phyloP scores from a whole-genome alignment of 2,113 vertebrate genomes.

The Shinisaurus crocodilurus region DNA sequence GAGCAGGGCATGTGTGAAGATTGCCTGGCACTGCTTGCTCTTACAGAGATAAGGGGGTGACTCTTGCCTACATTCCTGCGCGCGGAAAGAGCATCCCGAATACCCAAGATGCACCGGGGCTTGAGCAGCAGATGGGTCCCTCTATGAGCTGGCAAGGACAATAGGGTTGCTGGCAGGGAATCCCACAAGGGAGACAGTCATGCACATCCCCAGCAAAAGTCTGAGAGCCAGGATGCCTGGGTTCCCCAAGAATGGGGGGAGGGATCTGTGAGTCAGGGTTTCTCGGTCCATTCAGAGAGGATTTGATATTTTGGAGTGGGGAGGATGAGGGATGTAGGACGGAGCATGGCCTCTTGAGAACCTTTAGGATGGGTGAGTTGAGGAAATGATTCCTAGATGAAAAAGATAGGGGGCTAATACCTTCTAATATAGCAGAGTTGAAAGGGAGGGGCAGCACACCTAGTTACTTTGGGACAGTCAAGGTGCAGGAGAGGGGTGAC shows the following conservation, averaged over 20 bases:
- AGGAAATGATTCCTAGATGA: background rate
- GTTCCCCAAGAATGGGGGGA: background rate
- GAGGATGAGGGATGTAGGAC: background rate
- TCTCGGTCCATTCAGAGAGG: background rate
- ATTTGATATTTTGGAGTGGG: background rate
- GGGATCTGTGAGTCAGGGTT: background rate
- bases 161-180: conserved; percentile 18
- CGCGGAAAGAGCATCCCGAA: conserved; percentile 12
- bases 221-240: background rate
- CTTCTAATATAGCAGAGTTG: background rate
- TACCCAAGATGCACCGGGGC: background rate
- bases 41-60: background rate
- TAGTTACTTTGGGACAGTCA: background rate
- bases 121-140: conserved; percentile 5
- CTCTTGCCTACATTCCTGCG: background rate
- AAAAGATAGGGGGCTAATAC: background rate
- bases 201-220: conserved; percentile 13
- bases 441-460: background rate
- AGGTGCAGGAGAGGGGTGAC: background rate
- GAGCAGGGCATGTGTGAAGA: background rate
- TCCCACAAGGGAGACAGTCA: background rate
- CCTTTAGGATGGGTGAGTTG: background rate
- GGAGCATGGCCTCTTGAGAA: background rate
- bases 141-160: conserved; percentile 25
- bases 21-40: background rate